Conservation (phyloP, 2,797 vertebrate species). For the Myioborus melanocephalus region DNA sequence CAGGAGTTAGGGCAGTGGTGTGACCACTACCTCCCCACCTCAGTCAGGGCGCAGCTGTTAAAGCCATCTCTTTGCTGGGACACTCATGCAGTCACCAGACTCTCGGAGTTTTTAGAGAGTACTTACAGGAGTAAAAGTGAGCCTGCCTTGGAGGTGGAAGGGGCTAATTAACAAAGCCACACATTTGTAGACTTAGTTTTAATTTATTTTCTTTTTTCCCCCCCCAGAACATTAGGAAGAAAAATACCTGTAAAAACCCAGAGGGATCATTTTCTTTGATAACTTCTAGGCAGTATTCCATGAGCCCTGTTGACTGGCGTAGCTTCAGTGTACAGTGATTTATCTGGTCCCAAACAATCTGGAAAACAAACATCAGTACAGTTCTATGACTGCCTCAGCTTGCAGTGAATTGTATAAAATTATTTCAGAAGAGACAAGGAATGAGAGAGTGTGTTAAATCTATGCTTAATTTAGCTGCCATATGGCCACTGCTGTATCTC, state of each 20-base stretch:
- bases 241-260: slow-evolving; percentile 91
- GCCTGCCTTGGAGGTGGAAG: background rate
- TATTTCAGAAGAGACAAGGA: slow-evolving; percentile 1
- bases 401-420: background rate
- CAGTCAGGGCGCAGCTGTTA: fast-evolving
- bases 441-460: background rate
- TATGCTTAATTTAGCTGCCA: slow-evolving; percentile 59
- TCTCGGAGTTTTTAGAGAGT: background rate
- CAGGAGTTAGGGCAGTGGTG: background rate
- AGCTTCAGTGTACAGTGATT: slow-evolving; percentile 97
- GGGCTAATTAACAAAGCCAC: background rate
- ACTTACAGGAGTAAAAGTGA: background rate
- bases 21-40: background rate
- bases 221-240: fast-evolving
- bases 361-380: background rate
- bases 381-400: background rate
- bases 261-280: slow-evolving; percentile 97
- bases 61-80: background rate
- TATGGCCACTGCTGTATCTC: slow-evolving; percentile 24
- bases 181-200: background rate
- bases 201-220: background rate
- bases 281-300: slow-evolving; percentile 96
- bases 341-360: slow-evolving; percentile 98
- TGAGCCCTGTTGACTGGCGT: slow-evolving; percentile 96
- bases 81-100: background rate